phyloP scores from a whole-genome alignment of 2,113 vertebrate genomes.

The Edolisoma coerulescens region DNA sequence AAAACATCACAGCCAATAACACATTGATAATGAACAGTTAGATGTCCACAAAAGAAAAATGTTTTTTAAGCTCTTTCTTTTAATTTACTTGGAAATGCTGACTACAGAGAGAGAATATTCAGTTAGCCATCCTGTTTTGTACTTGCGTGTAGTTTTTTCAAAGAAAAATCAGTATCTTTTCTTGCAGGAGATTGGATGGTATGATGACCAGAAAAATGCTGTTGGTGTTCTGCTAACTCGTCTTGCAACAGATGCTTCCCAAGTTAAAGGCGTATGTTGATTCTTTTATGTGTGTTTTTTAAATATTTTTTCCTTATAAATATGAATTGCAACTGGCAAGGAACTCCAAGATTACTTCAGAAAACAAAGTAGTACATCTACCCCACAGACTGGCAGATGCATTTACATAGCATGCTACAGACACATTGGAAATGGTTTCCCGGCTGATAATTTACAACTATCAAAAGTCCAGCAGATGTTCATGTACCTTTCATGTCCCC shows the following conservation, averaged over 20 bases:
- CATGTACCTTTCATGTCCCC: not conserved
- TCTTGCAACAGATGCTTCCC: constrained; percentile 79
- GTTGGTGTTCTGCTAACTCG: constrained; percentile 76
- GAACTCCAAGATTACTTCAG: not conserved
- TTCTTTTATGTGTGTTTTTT: not conserved
- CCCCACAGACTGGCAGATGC: not conserved
- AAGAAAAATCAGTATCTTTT: not conserved
- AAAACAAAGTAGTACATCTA: not conserved
- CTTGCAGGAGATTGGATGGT: constrained; percentile 71
- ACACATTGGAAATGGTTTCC: not conserved
- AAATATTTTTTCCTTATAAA: not conserved
- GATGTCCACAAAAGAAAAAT: not conserved
- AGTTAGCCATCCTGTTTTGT: not conserved
- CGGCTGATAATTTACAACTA: not conserved
- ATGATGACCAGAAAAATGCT: constrained; percentile 76
- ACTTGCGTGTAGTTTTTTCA: not conserved
- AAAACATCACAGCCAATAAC: not conserved
- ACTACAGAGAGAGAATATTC: not conserved
- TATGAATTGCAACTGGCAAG: not conserved
- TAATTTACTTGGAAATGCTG: not conserved
- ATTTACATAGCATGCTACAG: not conserved
- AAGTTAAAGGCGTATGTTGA: constrained; percentile 73
- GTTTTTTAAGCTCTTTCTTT: not conserved
- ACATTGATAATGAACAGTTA: not conserved
- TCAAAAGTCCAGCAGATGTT: not conserved